Percentiles rank a stretch among this genome's conserved stretches.
Conservation (phyloP, 2,888 invertebrate genomes). For the Polylopha cassiicola region DNA sequence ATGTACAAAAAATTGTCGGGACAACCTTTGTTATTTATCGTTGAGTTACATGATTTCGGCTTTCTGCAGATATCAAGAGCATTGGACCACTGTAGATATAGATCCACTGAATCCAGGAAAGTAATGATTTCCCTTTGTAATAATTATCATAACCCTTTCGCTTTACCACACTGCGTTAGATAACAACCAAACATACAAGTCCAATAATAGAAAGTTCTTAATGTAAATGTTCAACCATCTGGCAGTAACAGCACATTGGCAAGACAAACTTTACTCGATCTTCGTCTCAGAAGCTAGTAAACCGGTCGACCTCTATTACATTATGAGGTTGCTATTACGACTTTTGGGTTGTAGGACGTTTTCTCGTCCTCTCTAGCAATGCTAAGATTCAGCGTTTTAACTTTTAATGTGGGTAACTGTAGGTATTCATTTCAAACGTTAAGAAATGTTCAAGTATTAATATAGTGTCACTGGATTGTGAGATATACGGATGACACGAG, state of each 20-base stretch:
- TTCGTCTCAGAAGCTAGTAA: slow-evolving; percentile 19
- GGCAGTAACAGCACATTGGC: slow-evolving; percentile 23
- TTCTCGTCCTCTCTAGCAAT: background rate
- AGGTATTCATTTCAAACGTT: too few relatives aligned
- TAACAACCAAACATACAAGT: slow-evolving; percentile 22
- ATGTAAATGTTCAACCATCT: slow-evolving; percentile 23
- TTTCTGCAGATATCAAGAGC: too few relatives aligned
- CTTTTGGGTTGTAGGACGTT: slow-evolving; percentile 7
- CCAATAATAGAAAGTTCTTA: slow-evolving; percentile 23
- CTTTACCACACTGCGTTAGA: slow-evolving; percentile 10
- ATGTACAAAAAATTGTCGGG: too few relatives aligned
- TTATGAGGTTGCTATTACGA: slow-evolving; percentile 19
- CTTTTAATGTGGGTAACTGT: too few relatives aligned
- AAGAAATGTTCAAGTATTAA: too few relatives aligned
- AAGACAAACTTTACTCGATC: slow-evolving; percentile 21
- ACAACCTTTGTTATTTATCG: too few relatives aligned
- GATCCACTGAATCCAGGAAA: too few relatives aligned
- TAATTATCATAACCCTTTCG: too few relatives aligned
- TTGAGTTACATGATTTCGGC: too few relatives aligned
- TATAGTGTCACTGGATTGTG: too few relatives aligned
- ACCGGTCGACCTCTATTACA: slow-evolving; percentile 21
- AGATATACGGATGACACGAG: too few relatives aligned
- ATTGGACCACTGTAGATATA: too few relatives aligned
- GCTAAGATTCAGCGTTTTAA: background rate
- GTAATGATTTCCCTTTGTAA: slow-evolving; percentile 1